A percentile compares a stretch with the other conserved stretches of the same genome.
These are phyloP conservation scores for Gymnocephalus cernua DNA, from an alignment of 2,113 vertebrate genomes.

Conservation along the genomic window DNA sequence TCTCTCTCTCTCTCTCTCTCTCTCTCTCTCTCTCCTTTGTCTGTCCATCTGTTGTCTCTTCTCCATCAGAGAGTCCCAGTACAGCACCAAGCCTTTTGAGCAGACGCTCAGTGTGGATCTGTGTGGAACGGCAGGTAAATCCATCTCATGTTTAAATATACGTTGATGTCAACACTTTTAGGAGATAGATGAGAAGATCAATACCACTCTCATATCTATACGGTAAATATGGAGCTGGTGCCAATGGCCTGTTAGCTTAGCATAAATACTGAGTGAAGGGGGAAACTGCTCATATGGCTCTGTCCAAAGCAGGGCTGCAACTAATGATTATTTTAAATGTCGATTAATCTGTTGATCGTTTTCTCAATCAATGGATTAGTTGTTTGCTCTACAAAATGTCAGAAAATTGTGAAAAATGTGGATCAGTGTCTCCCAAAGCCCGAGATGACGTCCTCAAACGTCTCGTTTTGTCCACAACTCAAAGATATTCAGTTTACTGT, in stretches of 20 bases:
- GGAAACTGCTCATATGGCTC: neutral
- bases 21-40: neutral
- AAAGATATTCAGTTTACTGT: too few species aligned
- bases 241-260: neutral
- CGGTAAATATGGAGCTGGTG: neutral
- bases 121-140: constrained; percentile 97
- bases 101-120: constrained; percentile 93
- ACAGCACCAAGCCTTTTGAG: constrained; percentile 90
- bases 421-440: too few species aligned
- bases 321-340: too few species aligned
- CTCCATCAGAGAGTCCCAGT: constrained; percentile 79
- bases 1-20: neutral
- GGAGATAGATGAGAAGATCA: neutral
- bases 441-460: too few species aligned
- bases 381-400: too few species aligned
- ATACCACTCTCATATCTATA: neutral
- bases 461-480: too few species aligned
- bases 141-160: neutral
- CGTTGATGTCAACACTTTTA: neutral
- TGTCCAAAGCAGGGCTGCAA: neutral
- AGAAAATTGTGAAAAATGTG: too few species aligned
- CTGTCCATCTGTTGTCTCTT: constrained; percentile 37
- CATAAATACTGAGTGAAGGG: neutral
- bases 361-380: too few species aligned
- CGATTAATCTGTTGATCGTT: too few species aligned